phyloP scores from a whole-genome alignment of 2,797 vertebrate genomes.

The Malurus splendens region DNA sequence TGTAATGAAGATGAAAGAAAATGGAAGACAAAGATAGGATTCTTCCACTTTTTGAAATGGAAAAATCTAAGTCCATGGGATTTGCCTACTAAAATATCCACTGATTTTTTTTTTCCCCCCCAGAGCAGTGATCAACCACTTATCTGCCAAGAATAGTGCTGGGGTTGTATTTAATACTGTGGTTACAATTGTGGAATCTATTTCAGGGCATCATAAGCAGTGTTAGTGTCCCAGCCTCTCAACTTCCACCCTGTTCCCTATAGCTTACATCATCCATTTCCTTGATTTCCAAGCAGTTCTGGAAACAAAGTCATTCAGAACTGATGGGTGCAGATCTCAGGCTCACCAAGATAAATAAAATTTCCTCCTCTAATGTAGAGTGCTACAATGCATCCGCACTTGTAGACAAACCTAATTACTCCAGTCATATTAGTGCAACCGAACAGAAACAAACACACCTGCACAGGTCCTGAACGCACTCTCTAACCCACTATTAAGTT shows the following conservation, averaged over 20 bases:
- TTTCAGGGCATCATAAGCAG: background rate
- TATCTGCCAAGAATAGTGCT: background rate
- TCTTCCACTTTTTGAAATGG: background rate
- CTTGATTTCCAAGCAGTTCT: background rate
- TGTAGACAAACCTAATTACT: background rate
- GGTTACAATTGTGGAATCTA: background rate
- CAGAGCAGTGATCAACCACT: background rate
- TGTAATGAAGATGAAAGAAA: background rate
- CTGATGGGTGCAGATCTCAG: background rate
- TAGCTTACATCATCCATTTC: background rate
- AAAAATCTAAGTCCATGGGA: background rate
- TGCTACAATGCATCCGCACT: background rate
- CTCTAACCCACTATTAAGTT: background rate
- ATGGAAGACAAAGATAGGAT: background rate
- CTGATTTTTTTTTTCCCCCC: fast-evolving
- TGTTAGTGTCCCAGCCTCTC: background rate
- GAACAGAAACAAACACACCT: background rate
- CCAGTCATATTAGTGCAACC: background rate
- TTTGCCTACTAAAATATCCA: background rate
- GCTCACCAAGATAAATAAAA: background rate
- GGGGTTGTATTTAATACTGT: background rate
- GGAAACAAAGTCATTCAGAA: background rate
- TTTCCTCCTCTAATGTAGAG: background rate
- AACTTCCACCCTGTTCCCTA: background rate
- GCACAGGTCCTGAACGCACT: background rate